Percentiles rank a stretch among this genome's conserved stretches.
These are phyloP conservation scores for Sitta carolinensis DNA, from an alignment of 2,797 vertebrate species.

Conservation along the genomic window DNA sequence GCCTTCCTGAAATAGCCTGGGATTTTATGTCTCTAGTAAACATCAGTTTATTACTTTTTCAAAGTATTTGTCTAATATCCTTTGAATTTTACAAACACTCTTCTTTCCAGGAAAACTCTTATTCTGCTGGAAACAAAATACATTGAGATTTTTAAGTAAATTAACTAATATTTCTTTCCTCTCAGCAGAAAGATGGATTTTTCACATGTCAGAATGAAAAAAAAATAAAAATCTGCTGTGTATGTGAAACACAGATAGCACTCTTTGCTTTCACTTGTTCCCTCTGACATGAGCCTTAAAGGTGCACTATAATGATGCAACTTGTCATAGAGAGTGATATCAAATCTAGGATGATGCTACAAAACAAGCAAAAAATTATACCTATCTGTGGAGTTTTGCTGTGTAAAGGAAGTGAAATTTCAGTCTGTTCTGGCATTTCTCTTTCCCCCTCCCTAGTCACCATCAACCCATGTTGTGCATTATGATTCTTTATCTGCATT, in stretches of 20 bases:
- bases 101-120: neutral
- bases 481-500: neutral
- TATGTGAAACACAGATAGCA: neutral
- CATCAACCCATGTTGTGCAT: fast-evolving
- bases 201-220: neutral
- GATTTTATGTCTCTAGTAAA: neutral
- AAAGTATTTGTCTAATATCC: neutral
- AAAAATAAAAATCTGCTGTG: neutral
- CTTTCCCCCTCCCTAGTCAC: neutral
- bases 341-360: neutral
- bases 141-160: neutral
- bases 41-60: neutral
- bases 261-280: neutral
- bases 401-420: neutral
- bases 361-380: neutral
- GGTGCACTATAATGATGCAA: neutral
- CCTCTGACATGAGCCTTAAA: neutral
- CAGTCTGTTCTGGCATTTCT: neutral
- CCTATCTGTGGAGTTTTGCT: neutral
- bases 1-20: neutral
- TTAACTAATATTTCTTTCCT: neutral
- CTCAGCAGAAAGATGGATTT: neutral
- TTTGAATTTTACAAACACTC: neutral
- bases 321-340: neutral
- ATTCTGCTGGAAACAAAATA: neutral